Conservation (phyloP, 2,888 invertebrate species). For the Galerucella calmariensis region DNA sequence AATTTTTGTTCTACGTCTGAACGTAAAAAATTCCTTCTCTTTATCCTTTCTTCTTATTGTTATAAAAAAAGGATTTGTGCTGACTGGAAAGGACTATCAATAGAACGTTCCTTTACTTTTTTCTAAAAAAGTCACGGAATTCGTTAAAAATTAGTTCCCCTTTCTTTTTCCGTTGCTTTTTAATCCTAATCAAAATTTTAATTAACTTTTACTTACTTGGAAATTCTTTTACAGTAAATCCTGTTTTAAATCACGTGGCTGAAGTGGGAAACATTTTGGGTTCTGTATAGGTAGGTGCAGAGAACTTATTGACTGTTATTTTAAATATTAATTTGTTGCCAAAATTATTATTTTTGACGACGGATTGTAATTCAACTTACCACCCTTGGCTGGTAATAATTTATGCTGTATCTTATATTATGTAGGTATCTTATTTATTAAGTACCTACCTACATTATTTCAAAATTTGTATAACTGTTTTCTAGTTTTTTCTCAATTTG, state of each 20-base stretch:
- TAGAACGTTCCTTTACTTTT: not conserved
- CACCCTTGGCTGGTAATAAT: too few relatives aligned
- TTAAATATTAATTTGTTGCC: too few relatives aligned
- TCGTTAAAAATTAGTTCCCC: constrained; percentile 29
- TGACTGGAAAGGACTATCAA: constrained; percentile 1
- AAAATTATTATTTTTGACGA: too few relatives aligned
- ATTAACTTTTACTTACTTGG: constrained; percentile 25
- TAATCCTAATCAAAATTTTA: constrained; percentile 34
- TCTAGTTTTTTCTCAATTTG: too few relatives aligned
- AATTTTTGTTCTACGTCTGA: too few relatives aligned
- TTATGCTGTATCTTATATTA: too few relatives aligned
- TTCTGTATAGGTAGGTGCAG: too few relatives aligned
- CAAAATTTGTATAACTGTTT: too few relatives aligned
- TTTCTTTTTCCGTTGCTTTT: constrained; percentile 17
- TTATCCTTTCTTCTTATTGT: not conserved
- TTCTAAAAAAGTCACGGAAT: constrained; percentile 24
- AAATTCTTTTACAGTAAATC: constrained; percentile 16
- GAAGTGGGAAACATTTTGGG: not conserved
- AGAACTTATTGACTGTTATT: too few relatives aligned
- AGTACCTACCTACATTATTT: too few relatives aligned
- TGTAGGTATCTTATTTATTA: too few relatives aligned
- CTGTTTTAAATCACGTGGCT: constrained; percentile 16
- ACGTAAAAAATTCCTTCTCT: not conserved
- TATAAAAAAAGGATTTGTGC: not conserved
- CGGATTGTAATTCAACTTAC: too few relatives aligned